These are phyloP conservation scores for Phoenoteleia sp. DNA, from an alignment of 2,888 invertebrate species.

Conservation along the genomic window DNA sequence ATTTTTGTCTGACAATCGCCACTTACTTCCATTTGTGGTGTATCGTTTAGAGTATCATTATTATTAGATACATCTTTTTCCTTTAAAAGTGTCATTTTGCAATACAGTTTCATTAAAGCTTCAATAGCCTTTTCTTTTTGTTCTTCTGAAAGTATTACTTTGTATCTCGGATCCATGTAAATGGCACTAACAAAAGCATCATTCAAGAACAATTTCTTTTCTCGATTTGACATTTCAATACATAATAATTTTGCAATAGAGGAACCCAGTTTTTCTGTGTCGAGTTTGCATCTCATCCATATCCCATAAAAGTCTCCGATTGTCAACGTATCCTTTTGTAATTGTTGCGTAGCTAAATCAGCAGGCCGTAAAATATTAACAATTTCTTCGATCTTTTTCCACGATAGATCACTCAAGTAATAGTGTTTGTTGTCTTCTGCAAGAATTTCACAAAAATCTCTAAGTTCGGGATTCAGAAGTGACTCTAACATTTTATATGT, in stretches of 20 bases:
- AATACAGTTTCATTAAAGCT: neutral
- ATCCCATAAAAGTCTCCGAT: constrained; percentile 22
- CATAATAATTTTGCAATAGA: neutral
- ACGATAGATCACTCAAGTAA: neutral
- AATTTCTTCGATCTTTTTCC: neutral
- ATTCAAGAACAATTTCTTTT: constrained; percentile 15
- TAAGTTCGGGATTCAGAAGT: neutral
- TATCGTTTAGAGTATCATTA: neutral
- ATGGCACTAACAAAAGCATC: constrained; percentile 28
- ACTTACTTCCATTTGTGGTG: neutral
- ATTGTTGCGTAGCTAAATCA: neutral
- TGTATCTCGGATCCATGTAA: constrained; percentile 14
- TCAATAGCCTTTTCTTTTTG: constrained; percentile 8
- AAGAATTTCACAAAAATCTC: neutral
- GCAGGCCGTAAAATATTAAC: neutral
- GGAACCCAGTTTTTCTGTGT: neutral
- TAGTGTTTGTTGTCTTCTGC: neutral
- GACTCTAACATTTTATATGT: constrained; percentile 4
- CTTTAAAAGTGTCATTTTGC: neutral
- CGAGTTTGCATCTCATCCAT: constrained; percentile 12
- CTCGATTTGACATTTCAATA: constrained; percentile 6
- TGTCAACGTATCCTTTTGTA: neutral
- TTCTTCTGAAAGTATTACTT: constrained; percentile 11
- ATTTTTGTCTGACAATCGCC: too few relatives aligned
- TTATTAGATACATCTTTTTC: neutral